These are phyloP conservation scores for Cirrhinus molitorella DNA, from an alignment of 2,797 vertebrate genomes.

Conservation along the genomic window DNA sequence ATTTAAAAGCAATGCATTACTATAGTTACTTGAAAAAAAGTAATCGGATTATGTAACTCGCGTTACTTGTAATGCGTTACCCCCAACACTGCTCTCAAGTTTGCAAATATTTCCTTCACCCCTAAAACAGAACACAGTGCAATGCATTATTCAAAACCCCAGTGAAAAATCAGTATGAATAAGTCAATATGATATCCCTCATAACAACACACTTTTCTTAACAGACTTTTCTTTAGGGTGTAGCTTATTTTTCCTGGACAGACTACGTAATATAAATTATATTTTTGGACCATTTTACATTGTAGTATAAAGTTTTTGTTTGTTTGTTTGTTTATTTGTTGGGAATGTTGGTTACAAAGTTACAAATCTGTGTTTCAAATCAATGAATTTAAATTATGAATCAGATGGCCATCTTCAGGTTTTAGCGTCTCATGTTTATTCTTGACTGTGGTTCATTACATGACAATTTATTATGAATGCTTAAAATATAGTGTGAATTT, in stretches of 20 bases:
- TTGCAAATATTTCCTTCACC: not conserved
- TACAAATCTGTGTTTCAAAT: not conserved
- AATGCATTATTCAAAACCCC: not conserved
- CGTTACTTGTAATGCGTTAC: no score
- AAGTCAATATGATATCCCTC: no score
- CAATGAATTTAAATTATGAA: not conserved
- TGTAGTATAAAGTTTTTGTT: not conserved
- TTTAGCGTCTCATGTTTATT: not conserved
- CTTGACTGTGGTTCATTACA: not conserved
- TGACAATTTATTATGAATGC: not conserved
- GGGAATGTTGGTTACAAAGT: not conserved
- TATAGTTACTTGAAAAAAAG: no score
- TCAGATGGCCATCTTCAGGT: not conserved
- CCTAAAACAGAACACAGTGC: not conserved
- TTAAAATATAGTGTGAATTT: not conserved
- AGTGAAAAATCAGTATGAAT: no score
- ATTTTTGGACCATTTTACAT: not conserved
- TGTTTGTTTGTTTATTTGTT: not conserved
- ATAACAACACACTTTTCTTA: not conserved
- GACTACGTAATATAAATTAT: not conserved
- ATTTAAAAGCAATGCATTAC: no score
- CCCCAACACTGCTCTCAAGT: no score
- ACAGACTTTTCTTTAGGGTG: not conserved
- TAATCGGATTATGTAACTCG: no score
- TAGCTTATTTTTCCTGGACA: not conserved